Evolutionary conservation across 1,140 invertebrate genomes (phyloP), one percentile per base, ranked within the genome.

Genomic region (Lasioglossum albipes): DNA sequence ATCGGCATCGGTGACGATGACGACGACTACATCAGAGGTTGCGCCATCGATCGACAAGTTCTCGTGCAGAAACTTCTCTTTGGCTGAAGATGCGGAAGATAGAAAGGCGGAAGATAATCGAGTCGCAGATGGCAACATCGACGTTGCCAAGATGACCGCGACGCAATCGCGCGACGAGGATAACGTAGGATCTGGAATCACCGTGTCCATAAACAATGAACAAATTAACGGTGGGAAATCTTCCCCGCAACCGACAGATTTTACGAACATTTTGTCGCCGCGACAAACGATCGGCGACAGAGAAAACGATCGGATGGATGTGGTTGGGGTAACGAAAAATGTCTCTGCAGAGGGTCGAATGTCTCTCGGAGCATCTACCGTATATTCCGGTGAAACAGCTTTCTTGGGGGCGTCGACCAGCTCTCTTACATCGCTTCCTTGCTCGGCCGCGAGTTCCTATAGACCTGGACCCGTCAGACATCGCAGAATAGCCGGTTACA

Each of bases 331-430:
- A 76, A 91, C 92, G 20, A 94, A 94, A 77, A 79, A 4, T 22
- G 64, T 64, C 4, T 75, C 72, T 9, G 36, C 54, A 12, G 85
- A 86, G 6, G 79, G 91, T 1, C 85, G 90, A 54, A 79, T 88
- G 52, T 84, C 93, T 36, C 81, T 94, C 36, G 92, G 91, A 20
- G 93, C 94, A 0, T 95, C 94, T 5, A 93, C 93, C 0, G 91
- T 76, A 6, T 74, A 59, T 42, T 31, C 45, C 12, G 13, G 91
- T 3, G 94, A 95, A 81, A 93, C 94, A 6, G 93, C 94, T 9
- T 84, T 95, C 18, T 89, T 95, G 2, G 94, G 94, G n/a, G 93
- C 94, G 5, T 95, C 94, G 1, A 94, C 93, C 0, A 94, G 89
- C 69, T 94, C 94, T 0, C 72, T 94, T 2, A 90, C 86, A 20